phyloP scores from a whole-genome alignment of 2,797 vertebrate genomes.

The Jordanella pulchra region DNA sequence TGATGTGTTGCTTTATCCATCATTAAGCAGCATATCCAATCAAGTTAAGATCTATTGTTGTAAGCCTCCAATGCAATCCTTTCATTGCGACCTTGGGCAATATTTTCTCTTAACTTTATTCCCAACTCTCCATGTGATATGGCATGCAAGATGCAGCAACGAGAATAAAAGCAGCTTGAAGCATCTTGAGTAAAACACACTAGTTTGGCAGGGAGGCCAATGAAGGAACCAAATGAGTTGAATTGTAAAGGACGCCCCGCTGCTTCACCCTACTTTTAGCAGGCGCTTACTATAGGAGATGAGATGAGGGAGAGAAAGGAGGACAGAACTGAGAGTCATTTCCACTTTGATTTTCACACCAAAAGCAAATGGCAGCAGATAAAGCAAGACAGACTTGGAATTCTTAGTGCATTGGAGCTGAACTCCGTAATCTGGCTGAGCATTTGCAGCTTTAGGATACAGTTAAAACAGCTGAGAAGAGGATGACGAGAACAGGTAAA shows the following conservation, averaged over 20 bases:
- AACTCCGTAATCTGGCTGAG: conserved; percentile 48
- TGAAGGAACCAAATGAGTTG: conserved; percentile 20
- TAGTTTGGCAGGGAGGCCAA: neutral
- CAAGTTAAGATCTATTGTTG: conserved; percentile 9
- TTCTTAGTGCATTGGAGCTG: conserved; percentile 51
- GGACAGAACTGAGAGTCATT: conserved; percentile 44
- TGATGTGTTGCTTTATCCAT: neutral
- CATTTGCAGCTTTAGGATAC: conserved; percentile 48
- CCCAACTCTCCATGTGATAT: conserved; percentile 47
- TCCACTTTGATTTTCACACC: conserved; percentile 68
- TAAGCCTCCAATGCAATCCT: conserved; percentile 3
- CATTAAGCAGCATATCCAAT: conserved; percentile 3
- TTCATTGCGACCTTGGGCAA: conserved; percentile 48
- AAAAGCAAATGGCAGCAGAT: conserved; percentile 68
- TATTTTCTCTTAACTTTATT: conserved; percentile 49
- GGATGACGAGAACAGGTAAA: conserved; percentile 26
- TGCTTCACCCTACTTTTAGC: conserved; percentile 46
- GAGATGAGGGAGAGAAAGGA: conserved; percentile 21
- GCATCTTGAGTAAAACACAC: conserved; percentile 29
- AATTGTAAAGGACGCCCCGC: conserved; percentile 44
- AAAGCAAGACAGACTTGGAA: conserved; percentile 60
- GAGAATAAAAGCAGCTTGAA: conserved; percentile 45
- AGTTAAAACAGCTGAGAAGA: conserved; percentile 38
- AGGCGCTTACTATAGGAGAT: conserved; percentile 26
- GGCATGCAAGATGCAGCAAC: conserved; percentile 15